A percentile compares a stretch with the other conserved stretches of the same genome.
These are phyloP conservation scores for Cerceris ruficornis DNA, from an alignment of 2,888 invertebrate species.

Conservation along the genomic window DNA sequence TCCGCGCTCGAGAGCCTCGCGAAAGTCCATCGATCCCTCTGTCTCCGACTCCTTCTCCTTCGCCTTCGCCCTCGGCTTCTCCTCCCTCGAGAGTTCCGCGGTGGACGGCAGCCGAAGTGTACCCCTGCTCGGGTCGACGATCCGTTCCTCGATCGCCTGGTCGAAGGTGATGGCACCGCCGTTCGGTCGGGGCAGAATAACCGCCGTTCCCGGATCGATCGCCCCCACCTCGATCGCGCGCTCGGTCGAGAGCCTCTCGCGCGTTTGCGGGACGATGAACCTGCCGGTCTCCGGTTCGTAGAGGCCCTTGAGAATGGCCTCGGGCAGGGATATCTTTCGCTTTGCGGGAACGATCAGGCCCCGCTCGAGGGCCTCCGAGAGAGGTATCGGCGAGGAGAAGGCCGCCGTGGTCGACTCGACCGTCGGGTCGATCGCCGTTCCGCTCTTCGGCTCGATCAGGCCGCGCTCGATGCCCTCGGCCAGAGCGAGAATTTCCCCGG, in stretches of 20 bases:
- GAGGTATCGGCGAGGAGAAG: slow-evolving; percentile 88
- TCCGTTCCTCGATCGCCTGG: slow-evolving; percentile 89
- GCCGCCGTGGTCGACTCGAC: slow-evolving; percentile 89
- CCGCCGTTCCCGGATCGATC: slow-evolving; percentile 92
- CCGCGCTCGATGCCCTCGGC: slow-evolving; percentile 90
- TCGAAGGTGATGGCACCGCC: slow-evolving; percentile 92
- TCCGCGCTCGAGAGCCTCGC: slow-evolving; percentile 93
- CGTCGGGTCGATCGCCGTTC: slow-evolving; percentile 90
- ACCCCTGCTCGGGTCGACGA: slow-evolving; percentile 90
- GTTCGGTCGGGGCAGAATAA: slow-evolving; percentile 86
- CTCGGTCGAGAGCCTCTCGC: slow-evolving; percentile 90
- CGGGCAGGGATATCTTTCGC: slow-evolving; percentile 91
- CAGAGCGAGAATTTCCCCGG: slow-evolving; percentile 90
- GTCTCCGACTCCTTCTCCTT: slow-evolving; percentile 83
- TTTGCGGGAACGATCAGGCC: slow-evolving; percentile 92
- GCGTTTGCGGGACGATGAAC: slow-evolving; percentile 90
- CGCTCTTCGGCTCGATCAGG: slow-evolving; percentile 90
- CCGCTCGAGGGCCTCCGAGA: slow-evolving; percentile 92
- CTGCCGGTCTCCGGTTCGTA: slow-evolving; percentile 93
- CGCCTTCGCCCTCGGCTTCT: too few relatives aligned
- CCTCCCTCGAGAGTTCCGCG: too few relatives aligned
- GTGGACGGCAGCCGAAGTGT: slow-evolving; percentile 81
- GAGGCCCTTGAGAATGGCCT: slow-evolving; percentile 95
- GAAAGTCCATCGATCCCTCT: slow-evolving; percentile 87
- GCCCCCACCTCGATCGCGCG: slow-evolving; percentile 92